These are phyloP conservation scores for Tringa solitaria DNA, from an alignment of 2,113 vertebrate genomes.

Conservation along the genomic window DNA sequence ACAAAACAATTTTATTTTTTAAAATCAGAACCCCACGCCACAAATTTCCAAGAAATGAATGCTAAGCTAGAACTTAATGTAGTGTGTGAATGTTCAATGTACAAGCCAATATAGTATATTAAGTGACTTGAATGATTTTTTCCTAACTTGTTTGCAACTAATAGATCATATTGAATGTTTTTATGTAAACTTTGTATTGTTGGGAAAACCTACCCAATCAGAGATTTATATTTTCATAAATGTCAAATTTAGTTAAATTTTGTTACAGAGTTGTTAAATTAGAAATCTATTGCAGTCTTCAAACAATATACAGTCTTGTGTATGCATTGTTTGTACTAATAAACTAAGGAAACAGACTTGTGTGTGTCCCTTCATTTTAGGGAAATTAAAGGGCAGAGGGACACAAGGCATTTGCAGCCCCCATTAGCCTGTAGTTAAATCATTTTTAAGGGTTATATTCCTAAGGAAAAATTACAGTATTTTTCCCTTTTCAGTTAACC, in stretches of 20 bases:
- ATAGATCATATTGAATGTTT: conserved; percentile 99
- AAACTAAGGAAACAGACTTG: conserved; percentile 80
- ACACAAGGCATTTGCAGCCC: background rate
- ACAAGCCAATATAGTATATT: conserved; percentile 88
- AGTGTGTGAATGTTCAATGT: conserved; percentile 87
- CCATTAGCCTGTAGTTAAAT: background rate
- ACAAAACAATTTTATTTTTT: conserved; percentile 14
- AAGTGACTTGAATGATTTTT: conserved; percentile 97
- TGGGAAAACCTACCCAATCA: conserved; percentile 91
- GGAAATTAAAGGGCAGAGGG: background rate
- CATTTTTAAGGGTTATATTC: background rate
- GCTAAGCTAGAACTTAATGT: conserved; percentile 66
- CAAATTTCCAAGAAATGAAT: conserved; percentile 67
- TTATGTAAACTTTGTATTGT: conserved; percentile 99
- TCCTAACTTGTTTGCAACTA: conserved; percentile 94
- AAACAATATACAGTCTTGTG: conserved; percentile 96
- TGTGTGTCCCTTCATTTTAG: background rate
- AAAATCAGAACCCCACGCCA: conserved; percentile 23
- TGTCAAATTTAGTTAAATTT: conserved; percentile 99
- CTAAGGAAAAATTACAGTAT: background rate
- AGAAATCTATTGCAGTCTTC: conserved; percentile 87
- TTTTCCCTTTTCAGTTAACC: background rate
- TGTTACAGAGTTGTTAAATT: conserved; percentile 99
- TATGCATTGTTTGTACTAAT: conserved; percentile 98
- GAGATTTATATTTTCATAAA: conserved; percentile 99